A percentile compares a stretch with the other conserved stretches of the same genome.
Evolutionary conservation across 2,113 vertebrate genomes (phyloP).

Genomic region (Toxotes jaculatrix): DNA sequence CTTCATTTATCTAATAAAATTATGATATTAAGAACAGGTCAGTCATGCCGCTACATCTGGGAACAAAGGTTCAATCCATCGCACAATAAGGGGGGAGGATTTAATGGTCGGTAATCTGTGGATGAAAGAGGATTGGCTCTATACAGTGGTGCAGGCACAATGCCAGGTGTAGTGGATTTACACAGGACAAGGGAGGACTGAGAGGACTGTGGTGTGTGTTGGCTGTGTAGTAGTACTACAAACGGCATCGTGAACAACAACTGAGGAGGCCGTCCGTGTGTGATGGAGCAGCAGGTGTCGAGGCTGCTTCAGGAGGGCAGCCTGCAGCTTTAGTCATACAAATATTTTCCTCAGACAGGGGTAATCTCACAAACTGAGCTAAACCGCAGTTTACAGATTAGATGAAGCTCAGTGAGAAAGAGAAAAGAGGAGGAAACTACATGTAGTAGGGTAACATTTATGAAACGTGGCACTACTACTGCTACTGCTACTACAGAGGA

Average conservation of each 20-base stretch:
- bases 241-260: neutral
- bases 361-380: neutral
- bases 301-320: neutral
- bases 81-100: conserved; percentile 1
- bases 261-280: neutral
- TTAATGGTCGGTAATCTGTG: conserved; percentile 23
- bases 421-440: too few species aligned
- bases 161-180: conserved; percentile 22
- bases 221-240: neutral
- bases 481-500: neutral
- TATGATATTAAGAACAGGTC: neutral
- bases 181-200: neutral
- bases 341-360: neutral
- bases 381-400: neutral
- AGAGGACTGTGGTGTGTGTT: neutral
- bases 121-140: conserved; percentile 2
- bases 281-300: neutral
- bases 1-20: neutral
- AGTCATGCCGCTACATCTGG: neutral
- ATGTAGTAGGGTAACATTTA: too few species aligned
- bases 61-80: neutral
- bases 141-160: neutral
- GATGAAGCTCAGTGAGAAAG: neutral
- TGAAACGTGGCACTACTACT: neutral
- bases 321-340: neutral